Evolutionary conservation across 2,797 vertebrate species (phyloP), one percentile per base, ranked within the genome.

Genomic region (Eospalax fontanierii): DNA sequence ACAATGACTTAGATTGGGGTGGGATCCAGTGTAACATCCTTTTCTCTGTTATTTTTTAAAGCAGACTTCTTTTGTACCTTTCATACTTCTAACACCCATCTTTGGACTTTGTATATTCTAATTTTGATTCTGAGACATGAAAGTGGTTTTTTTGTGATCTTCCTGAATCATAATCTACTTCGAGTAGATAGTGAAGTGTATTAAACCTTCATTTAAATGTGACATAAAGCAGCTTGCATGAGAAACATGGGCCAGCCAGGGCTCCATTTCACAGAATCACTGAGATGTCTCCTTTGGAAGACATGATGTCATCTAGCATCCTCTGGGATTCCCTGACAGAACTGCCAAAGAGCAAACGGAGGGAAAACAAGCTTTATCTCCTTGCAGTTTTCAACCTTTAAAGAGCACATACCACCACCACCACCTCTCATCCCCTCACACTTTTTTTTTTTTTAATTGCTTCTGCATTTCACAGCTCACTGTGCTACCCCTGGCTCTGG

Each of bases 281-380:
- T 11, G 93, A 66, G 86, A 26, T 89, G 71, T 87, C 92, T 96
- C 63, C 3, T 24, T 38, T 57, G 35, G 89, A 85, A 94, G 91
- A 92, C 83, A 92, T 95, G 96, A 93, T 22, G 84, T 95, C 96
- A 96, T 82, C 68, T 35, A n/a, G 38, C 78, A 14, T 9, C 94
- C 87, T 71, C 87, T 73, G 87, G 78, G 88, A 88, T 91, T 91
- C 90, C 87, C 96, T 63, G 22, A 35, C 40, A 83, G 74, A 43
- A 86, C 59, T 90, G 83, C 95, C 95, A 95, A 87, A 94, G 63
- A 97, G 80, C 86, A 96, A 80, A 91, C 12, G 82, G 86, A 87
- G 74, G 35, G 19, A 26, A 4, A 61, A 73, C 87, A 88, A 81
- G 78, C 87, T 86, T 68, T 18, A 65, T 43, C 92, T 90, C 74